Percentiles rank a stretch among this genome's conserved stretches.
phyloP scores from a whole-genome alignment of 2,113 vertebrate genomes.

The Engystomops pustulosus region DNA sequence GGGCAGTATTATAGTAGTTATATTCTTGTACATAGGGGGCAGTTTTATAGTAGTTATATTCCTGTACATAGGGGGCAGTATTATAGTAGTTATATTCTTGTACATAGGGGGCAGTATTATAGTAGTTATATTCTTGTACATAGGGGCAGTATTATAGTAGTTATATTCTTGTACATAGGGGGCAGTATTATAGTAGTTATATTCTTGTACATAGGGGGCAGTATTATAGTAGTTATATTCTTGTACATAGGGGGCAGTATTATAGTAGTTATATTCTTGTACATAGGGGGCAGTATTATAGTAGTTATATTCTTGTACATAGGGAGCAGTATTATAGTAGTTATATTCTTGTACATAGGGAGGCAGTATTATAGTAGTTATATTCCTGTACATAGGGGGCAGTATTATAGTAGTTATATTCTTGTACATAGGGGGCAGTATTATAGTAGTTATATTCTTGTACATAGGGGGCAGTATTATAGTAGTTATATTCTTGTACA shows the following conservation, averaged over 20 bases:
- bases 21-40: no score
- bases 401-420: neutral
- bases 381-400: neutral
- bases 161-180: no score
- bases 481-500: no score
- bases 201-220: conserved; percentile 6
- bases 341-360: conserved; percentile 5
- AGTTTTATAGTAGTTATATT: no score
- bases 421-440: neutral
- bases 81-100: no score
- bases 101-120: no score
- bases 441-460: no score
- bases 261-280: neutral
- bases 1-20: no score
- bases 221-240: neutral
- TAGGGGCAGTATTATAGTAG: no score
- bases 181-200: conserved; percentile 8
- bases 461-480: no score
- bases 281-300: neutral
- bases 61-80: no score
- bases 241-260: neutral
- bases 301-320: neutral
- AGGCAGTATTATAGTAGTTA: neutral
- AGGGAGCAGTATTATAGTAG: conserved; percentile 2
- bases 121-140: no score